A percentile compares a stretch with the other conserved stretches of the same genome.
Evolutionary conservation across 2,797 vertebrate species (phyloP).

Genomic region (Rhyacichthys aspro): DNA sequence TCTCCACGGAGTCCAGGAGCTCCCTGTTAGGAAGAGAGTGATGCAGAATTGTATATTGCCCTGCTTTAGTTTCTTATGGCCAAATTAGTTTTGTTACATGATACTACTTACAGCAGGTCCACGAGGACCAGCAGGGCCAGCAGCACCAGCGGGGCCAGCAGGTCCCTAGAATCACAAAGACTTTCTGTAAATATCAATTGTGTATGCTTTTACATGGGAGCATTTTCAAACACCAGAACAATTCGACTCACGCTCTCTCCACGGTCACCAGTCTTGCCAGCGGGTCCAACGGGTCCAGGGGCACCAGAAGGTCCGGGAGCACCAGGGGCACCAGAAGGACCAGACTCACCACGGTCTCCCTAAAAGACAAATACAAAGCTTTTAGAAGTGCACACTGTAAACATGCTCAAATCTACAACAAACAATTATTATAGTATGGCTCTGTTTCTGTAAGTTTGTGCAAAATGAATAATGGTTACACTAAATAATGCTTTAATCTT

Average conservation of each 20-base stretch:
- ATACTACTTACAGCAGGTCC: conserved; percentile 89
- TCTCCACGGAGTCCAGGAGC: conserved; percentile 91
- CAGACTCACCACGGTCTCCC: conserved; percentile 95
- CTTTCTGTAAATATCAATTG: background rate
- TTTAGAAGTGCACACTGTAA: background rate
- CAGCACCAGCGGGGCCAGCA: conserved; percentile 80
- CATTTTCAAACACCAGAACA: background rate
- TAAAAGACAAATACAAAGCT: conserved; percentile 41
- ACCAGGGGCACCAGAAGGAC: conserved; percentile 87
- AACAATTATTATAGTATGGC: too few relatives aligned
- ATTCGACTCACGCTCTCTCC: conserved; percentile 89
- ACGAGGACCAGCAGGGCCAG: conserved; percentile 90
- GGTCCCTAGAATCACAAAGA: conserved; percentile 83
- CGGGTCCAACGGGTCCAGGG: conserved; percentile 92
- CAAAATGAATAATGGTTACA: too few relatives aligned
- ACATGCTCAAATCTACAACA: too few relatives aligned
- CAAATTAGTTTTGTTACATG: background rate
- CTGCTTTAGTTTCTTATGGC: background rate
- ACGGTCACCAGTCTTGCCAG: conserved; percentile 95
- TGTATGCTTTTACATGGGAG: background rate
- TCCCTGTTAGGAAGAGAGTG: conserved; percentile 77
- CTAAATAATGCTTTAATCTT: too few relatives aligned
- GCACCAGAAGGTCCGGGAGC: conserved; percentile 95
- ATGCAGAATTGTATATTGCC: background rate
- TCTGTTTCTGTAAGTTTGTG: too few relatives aligned